Percentiles rank a stretch among this genome's conserved stretches.
These are phyloP conservation scores for Eurois occulta DNA, from an alignment of 2,888 invertebrate species.

Conservation along the genomic window DNA sequence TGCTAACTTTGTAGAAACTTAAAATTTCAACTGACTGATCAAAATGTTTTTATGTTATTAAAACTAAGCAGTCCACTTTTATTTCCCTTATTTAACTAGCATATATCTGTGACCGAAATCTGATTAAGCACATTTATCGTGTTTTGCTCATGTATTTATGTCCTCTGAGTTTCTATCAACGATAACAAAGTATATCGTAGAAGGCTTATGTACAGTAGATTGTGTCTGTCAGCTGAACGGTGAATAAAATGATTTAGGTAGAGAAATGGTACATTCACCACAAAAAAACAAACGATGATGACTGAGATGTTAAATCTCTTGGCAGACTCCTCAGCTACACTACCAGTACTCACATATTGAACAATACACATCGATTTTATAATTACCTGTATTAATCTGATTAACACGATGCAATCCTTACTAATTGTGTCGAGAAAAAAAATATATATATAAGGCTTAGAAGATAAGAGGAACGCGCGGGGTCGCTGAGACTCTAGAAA, in stretches of 20 bases:
- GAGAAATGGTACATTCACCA: not conserved
- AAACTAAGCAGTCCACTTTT: not conserved
- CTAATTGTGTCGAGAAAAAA: not conserved
- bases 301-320: not conserved
- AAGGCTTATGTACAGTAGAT: not conserved
- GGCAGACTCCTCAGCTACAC: not conserved
- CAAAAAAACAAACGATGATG: no score
- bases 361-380: no score
- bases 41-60: not conserved
- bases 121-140: conserved; percentile 3
- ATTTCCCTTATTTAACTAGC: not conserved
- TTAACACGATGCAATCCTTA: not conserved
- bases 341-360: not conserved
- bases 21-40: not conserved
- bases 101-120: conserved; percentile 16
- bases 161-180: not conserved
- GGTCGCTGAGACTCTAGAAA: no score
- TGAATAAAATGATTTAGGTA: no score
- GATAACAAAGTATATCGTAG: not conserved
- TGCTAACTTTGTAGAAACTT: not conserved
- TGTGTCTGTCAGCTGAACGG: not conserved
- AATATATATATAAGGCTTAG: no score
- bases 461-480: no score
- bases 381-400: not conserved
- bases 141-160: not conserved